These are phyloP conservation scores for Pyralis farinalis DNA, from an alignment of 2,888 invertebrate genomes.

Conservation along the genomic window DNA sequence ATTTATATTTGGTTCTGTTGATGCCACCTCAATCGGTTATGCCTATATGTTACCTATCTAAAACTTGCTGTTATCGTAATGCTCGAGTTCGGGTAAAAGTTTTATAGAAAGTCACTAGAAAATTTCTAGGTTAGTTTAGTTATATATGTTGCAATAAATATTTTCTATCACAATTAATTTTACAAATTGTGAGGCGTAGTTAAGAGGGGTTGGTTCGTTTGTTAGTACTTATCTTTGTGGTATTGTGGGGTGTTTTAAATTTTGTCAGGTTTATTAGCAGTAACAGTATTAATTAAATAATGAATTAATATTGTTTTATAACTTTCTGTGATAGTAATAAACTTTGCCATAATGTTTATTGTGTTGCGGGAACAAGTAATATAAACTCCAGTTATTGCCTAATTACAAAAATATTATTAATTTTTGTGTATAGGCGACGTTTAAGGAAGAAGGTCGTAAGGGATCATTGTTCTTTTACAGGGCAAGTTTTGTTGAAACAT, in stretches of 20 bases:
- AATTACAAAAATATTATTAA: constrained; percentile 3
- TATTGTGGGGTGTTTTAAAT: background rate
- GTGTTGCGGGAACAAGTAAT: constrained; percentile 5
- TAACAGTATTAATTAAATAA: constrained; percentile 40
- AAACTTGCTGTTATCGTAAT: too few species aligned
- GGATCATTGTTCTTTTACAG: too few species aligned
- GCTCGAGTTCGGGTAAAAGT: background rate
- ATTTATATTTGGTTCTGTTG: too few species aligned
- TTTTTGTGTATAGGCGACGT: too few species aligned
- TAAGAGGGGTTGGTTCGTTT: constrained; percentile 6
- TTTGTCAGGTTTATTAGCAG: background rate
- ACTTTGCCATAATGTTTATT: constrained; percentile 32
- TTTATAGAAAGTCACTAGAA: background rate
- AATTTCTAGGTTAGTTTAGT: background rate
- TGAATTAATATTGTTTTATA: constrained; percentile 29
- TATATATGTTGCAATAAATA: background rate
- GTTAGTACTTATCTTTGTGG: constrained; percentile 4
- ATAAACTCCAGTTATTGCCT: constrained; percentile 11
- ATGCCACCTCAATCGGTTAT: too few species aligned
- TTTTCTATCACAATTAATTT: background rate
- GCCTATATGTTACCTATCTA: too few species aligned
- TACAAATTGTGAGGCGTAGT: background rate
- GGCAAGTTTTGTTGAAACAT: too few species aligned
- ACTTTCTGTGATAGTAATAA: constrained; percentile 54
- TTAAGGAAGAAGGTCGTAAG: too few species aligned